Evolutionary conservation across 2,888 invertebrate species (phyloP), one percentile per base, ranked within the genome.

Genomic region (Tribolium freemani): DNA sequence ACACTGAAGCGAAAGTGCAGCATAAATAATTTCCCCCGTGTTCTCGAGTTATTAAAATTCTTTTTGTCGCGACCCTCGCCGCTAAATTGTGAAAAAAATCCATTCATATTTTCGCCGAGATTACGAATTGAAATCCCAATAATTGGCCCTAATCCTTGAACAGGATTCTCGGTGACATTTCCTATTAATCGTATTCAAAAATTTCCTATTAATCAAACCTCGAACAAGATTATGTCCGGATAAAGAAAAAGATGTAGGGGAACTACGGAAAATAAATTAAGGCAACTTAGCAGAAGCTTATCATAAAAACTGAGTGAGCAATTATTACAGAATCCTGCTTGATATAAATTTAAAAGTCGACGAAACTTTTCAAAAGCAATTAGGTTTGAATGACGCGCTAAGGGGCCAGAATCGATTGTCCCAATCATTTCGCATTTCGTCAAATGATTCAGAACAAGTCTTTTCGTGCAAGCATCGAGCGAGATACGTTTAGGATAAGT

Each of bases 401-500:
- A 61, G 63, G 63, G 63, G 48, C 30, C 11, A 61, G 13, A 13
- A 63, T 63, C 50, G 51, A 60, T 63, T 63, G 26, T 51, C 50
- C 44, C 16, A 13, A 57, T 57, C 57, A 44, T 57, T 16, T 16
- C 16, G 13, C 57, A 10, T 26, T 54, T 26, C 10, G 30, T 54
- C 8, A 38, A 38, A 57, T 13, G 8, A 8, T 9, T 16, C 21
- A 8, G 8, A 44, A 44, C 38, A 20, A 45, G 21, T 58, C 10
- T 58, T 16, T 16, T 16, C 2, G 16, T 16, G 16, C 16, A 1
- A 57, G 38, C 16, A 9, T 10, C 57, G 44, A 44, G 26, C 26
- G 60, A 60, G 44, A 48, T 60, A 53, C 54, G 21, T 53, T 66
- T 66, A 66, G 66, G 66, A 66, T 45, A 66, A 66, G 66, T 53